Base-by-base conservation (phyloP, 2,888 invertebrate species). In the Strigamia maritima region DNA sequence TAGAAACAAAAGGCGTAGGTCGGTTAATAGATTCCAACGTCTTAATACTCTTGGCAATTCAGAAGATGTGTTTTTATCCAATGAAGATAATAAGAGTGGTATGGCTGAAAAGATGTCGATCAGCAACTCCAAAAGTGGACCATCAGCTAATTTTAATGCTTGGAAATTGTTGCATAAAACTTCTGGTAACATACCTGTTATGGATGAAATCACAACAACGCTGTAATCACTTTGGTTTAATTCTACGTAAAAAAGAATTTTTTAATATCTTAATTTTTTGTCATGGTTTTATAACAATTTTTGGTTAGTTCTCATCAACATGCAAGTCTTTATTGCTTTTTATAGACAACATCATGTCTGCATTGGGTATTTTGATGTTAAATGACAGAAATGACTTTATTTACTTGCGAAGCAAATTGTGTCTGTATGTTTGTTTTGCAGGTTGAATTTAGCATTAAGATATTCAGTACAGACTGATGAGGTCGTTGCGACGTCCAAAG, bases 161-260 rank as follows among this genome's bases (percentile, higher is more conserved):
- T 79, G 79, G 79, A 70, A 74, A 38, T 74, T 79, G 24, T 40
- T 79, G 31, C 79, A 79, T 6, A 79, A 79, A n/a, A 6, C 79
- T 1, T 74, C 79, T 10, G 6, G 79, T 19, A 79, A 38, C 24
- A 79, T 79, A 26, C 70, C 79, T 38, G 79, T 79, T 19, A 79
- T 79, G 35, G 79, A 79, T 38, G 79, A 79, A 75, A 79, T 79
- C 16, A 79, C 79, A 14, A 79, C 79, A 38, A 28, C 74, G 35
- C 44, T 79, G 6, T 79, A 49, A 79, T 22, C n/a, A 8, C 19
- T 77, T 65, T 65, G 49, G 6, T 6, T 2, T 49, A 49, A n/a
- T 19, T 49, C n/a, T 6, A 7, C 8, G 49, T 2, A 19, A 49
- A 19, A n/a, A 7, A 49, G 49, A 49, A 49, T 19, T 49, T 44